phyloP scores from a whole-genome alignment of 2,888 invertebrate species.

The Craniophora ligustri region DNA sequence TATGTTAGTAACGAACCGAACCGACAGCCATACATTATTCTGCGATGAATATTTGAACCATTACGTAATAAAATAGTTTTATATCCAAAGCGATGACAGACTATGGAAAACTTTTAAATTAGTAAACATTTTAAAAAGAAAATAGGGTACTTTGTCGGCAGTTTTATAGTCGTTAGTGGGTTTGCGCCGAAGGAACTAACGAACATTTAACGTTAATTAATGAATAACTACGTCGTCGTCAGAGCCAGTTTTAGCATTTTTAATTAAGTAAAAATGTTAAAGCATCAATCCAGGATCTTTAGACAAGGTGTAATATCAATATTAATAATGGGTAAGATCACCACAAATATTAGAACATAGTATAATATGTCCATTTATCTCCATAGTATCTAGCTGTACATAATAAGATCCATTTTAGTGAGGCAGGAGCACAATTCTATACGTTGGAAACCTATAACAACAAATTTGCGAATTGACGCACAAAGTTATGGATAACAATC shows the following conservation, averaged over 20 bases:
- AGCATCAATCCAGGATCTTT: conserved; percentile 20
- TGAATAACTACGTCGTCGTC: conserved; percentile 25
- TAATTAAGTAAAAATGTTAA: conserved; percentile 30
- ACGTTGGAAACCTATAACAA: too few relatives aligned
- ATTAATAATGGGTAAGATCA: conserved; percentile 53
- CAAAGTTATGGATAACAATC: too few relatives aligned
- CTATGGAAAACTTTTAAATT: conserved; percentile 6
- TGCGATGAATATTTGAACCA: neutral
- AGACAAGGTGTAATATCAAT: conserved; percentile 49
- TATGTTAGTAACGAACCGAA: too few relatives aligned
- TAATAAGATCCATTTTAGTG: too few relatives aligned
- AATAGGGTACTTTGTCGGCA: conserved; percentile 6
- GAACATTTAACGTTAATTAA: conserved; percentile 36
- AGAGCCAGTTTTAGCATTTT: conserved; percentile 20
- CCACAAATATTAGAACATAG: too few relatives aligned
- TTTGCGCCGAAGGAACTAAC: conserved; percentile 30
- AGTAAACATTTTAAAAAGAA: conserved; percentile 18
- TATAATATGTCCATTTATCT: too few relatives aligned
- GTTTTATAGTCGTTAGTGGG: conserved; percentile 41
- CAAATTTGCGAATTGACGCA: too few relatives aligned
- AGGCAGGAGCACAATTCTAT: too few relatives aligned
- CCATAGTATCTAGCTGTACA: too few relatives aligned
- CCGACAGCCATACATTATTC: neutral
- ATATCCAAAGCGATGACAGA: neutral
- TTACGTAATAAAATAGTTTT: conserved; percentile 1